Base-by-base conservation (phyloP, 1,140 invertebrate species). In the Atta texana region DNA sequence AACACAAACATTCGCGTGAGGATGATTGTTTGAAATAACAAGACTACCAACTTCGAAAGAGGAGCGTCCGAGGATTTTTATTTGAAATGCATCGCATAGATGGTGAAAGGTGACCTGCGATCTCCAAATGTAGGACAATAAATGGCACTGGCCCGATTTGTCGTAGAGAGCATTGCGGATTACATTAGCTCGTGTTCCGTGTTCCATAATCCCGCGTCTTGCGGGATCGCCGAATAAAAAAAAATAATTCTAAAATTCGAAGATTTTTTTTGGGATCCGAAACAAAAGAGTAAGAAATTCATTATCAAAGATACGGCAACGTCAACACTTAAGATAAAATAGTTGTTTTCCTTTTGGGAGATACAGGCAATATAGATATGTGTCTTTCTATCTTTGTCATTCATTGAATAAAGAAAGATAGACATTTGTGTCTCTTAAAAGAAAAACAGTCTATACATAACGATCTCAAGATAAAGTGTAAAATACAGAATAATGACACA, bases 121-220 rank as follows among this genome's bases (percentile, higher is more conserved):
- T 90, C 81, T 39, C 51, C 51, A 77, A 80, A 90, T 90, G 88
- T 90, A 84, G 88, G 85, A 87, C 88, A 66, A 90, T 90, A 89
- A 90, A 89, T 90, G 85, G 71, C 88, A 89, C 85, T 89, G 85
- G 44, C 89, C 88, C 89, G 64, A 87, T 89, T 90, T 61, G 66
- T 51, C 31, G 4, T 80, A 80, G 81, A 55, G 57, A 51, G 51
- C 59, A 61, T 61, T 59, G n/a, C 34, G 51, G 34, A 53, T 69
- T 51, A 28, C n/a, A 34, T 51, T 14, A 51, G 31, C 14, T 57
- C 18, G 10, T 59, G 51, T 86, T 51, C 57, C 66, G 44, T 3
- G 63, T 51, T 51, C 24, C 16, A 34, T 18, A 18, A 51, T n/a
- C n/a, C n/a, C n/a, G n/a, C 63, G 10, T 49, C 28, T 39, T 12